These are phyloP conservation scores for Sebastes hubbsi DNA, from an alignment of 2,797 vertebrate species.

Conservation along the genomic window DNA sequence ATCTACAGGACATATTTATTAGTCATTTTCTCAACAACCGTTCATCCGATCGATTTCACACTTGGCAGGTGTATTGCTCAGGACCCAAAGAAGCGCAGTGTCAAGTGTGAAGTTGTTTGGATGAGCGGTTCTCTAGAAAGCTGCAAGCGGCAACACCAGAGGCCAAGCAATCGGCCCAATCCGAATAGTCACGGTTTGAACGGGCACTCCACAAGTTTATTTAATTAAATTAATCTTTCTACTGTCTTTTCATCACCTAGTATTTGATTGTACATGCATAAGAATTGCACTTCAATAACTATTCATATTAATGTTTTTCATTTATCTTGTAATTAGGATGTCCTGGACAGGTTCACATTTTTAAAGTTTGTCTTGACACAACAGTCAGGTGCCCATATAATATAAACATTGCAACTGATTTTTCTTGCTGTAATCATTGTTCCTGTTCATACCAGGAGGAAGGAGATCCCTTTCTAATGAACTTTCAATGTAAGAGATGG, in stretches of 20 bases:
- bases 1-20: no score
- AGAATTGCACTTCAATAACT: neutral
- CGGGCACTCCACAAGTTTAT: neutral
- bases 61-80: neutral
- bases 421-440: neutral
- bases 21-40: neutral
- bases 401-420: neutral
- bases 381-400: neutral
- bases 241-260: neutral
- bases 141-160: neutral
- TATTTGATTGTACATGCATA: neutral
- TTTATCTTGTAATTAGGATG: neutral
- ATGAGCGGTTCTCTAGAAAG: no score
- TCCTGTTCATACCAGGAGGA: neutral
- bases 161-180: neutral
- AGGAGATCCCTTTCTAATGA: neutral
- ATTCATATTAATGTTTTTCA: neutral
- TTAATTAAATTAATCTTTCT: neutral
- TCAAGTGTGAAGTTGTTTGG: neutral
- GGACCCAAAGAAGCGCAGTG: neutral
- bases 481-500: neutral
- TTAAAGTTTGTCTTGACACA: neutral
- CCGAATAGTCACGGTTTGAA: neutral
- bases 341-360: neutral
- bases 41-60: neutral